Percentiles rank a stretch among this genome's conserved stretches.
Conservation (phyloP, 2,888 invertebrate genomes). For the Loripinus fragilis region DNA sequence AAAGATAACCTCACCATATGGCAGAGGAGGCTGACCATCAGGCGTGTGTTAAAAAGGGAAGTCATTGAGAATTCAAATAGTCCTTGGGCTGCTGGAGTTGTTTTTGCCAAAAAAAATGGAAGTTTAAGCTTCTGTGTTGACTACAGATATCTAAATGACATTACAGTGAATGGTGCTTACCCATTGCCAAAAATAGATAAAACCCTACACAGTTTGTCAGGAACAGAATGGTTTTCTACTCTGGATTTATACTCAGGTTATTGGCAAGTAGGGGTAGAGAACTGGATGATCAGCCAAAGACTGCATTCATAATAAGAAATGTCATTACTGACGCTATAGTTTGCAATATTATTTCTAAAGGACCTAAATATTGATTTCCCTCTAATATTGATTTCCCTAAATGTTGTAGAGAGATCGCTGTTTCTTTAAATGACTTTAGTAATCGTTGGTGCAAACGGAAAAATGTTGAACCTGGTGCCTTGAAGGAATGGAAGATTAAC, state of each 20-base stretch:
- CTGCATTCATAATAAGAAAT: too few species aligned
- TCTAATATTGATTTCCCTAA: too few species aligned
- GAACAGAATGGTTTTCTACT: background rate
- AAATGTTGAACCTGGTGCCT: too few species aligned
- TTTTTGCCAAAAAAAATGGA: background rate
- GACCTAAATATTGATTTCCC: too few species aligned
- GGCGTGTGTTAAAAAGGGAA: background rate
- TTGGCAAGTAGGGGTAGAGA: background rate
- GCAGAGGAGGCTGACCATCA: background rate
- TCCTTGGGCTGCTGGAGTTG: background rate
- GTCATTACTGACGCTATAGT: too few species aligned
- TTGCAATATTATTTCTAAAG: too few species aligned
- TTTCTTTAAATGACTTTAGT: too few species aligned
- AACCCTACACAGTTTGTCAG: background rate
- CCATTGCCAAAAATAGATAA: background rate
- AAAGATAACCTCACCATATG: background rate
- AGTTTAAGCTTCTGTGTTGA: background rate
- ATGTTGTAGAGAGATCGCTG: too few species aligned
- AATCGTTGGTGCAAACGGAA: too few species aligned
- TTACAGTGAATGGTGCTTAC: background rate
- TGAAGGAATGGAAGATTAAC: too few species aligned
- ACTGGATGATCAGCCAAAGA: too few species aligned
- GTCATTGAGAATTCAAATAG: background rate
- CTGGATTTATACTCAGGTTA: background rate
- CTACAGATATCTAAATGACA: background rate